Evolutionary conservation across 2,888 invertebrate species (phyloP).

Genomic region (Sylvicola cinctus): DNA sequence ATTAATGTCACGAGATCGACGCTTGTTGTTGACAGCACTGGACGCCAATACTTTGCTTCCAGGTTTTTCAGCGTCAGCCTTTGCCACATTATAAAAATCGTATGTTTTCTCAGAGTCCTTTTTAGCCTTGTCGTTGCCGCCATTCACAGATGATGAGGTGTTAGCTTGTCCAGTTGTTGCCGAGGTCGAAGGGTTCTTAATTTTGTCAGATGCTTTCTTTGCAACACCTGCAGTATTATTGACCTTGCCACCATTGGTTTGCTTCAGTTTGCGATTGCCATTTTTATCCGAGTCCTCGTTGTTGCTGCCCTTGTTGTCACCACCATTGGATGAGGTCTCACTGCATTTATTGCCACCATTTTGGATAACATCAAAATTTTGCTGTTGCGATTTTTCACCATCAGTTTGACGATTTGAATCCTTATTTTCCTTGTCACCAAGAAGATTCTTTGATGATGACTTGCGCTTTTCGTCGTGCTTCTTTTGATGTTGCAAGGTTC

Average conservation of each 20-base stretch:
- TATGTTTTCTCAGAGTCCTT: slow-evolving; percentile 1
- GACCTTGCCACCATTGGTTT: not conserved
- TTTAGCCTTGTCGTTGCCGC: slow-evolving; percentile 2
- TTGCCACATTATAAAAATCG: slow-evolving; percentile 16
- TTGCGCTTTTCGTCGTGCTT: not conserved
- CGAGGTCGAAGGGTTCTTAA: slow-evolving; percentile 6
- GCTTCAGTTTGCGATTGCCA: slow-evolving; percentile 1
- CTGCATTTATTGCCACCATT: not conserved
- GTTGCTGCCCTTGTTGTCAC: too few relatives aligned
- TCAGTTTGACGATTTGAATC: too few relatives aligned
- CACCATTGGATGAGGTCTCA: not conserved
- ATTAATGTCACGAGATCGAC: not conserved
- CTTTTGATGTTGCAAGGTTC: too few relatives aligned
- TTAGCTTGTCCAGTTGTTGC: slow-evolving; percentile 13
- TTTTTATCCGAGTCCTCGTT: too few relatives aligned
- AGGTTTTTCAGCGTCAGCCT: too few relatives aligned
- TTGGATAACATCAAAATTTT: too few relatives aligned
- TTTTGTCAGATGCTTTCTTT: not conserved
- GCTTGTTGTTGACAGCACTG: not conserved
- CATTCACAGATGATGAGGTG: slow-evolving; percentile 3
- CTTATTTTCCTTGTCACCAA: not conserved
- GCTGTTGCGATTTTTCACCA: too few relatives aligned
- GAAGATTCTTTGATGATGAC: slow-evolving; percentile 1
- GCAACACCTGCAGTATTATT: not conserved
- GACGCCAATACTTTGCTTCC: too few relatives aligned